Conservation (phyloP, 2,113 vertebrate species). For the Hippocampus abdominalis region DNA sequence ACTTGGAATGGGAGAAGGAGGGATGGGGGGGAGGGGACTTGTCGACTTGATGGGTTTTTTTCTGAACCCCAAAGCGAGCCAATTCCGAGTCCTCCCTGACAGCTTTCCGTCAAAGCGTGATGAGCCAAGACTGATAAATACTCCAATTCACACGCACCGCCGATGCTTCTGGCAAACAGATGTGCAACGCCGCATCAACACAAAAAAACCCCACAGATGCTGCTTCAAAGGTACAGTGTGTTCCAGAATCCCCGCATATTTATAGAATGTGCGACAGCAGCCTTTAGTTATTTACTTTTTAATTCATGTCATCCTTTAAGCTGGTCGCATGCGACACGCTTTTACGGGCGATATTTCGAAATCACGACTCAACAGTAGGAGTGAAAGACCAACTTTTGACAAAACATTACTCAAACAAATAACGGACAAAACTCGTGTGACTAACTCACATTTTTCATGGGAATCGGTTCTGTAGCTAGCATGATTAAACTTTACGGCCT, state of each 20-base stretch:
- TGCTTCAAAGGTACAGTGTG: not conserved
- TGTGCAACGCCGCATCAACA: not conserved
- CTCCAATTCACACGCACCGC: conserved; percentile 16
- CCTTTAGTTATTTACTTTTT: not conserved
- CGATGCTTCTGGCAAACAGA: conserved; percentile 23
- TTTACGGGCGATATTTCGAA: not conserved
- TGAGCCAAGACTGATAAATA: conserved; percentile 35
- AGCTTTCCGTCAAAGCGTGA: conserved; percentile 25
- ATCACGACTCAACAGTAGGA: not conserved
- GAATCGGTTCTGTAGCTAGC: too few relatives aligned
- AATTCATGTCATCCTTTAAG: conserved; percentile 1
- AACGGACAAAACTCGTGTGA: not conserved
- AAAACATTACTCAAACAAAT: not conserved
- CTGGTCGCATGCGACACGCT: not conserved
- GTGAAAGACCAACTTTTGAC: not conserved
- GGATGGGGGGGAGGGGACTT: conserved; percentile 27
- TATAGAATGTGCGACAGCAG: not conserved
- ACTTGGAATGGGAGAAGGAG: conserved; percentile 31
- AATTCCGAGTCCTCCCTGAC: conserved; percentile 43
- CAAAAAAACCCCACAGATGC: not conserved
- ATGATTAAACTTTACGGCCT: too few relatives aligned
- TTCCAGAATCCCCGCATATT: conserved; percentile 5
- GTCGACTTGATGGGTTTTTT: conserved; percentile 49
- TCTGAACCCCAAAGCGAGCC: conserved; percentile 7
- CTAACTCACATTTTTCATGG: too few relatives aligned